A percentile compares a stretch with the other conserved stretches of the same genome.
phyloP scores from a whole-genome alignment of 2,888 invertebrate species.

The Belgica antarctica region DNA sequence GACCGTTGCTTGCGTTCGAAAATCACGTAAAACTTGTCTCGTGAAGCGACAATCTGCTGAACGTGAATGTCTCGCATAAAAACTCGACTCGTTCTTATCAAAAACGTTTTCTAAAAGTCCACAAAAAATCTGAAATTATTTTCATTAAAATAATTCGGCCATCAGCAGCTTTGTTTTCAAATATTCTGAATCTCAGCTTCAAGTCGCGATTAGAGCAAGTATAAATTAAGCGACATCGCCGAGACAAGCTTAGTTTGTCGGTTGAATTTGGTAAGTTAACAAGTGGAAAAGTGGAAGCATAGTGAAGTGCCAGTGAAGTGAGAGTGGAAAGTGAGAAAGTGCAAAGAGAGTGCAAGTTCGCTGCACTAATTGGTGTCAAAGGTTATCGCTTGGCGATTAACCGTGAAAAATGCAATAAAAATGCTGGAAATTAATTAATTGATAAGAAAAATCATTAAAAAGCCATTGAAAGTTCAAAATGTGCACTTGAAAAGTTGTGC shows the following conservation, averaged over 20 bases:
- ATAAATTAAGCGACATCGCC: constrained; percentile 27
- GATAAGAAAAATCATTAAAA: not conserved
- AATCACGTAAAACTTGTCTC: not conserved
- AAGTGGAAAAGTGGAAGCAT: constrained; percentile 34
- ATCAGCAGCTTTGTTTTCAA: not conserved
- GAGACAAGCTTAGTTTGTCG: constrained; percentile 38
- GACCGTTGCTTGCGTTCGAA: constrained; percentile 2
- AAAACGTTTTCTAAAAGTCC: not conserved
- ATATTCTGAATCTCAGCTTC: not conserved
- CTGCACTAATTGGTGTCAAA: constrained; percentile 14
- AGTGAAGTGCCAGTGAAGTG: constrained; percentile 39
- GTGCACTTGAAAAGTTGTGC: too few species aligned
- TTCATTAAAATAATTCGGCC: not conserved
- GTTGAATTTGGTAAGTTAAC: constrained; percentile 39
- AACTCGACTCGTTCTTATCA: too few species aligned
- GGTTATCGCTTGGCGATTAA: constrained; percentile 1
- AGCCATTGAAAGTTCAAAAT: not conserved
- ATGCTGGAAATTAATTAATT: not conserved
- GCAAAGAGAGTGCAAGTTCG: constrained; percentile 15
- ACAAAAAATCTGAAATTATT: too few species aligned
- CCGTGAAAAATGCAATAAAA: not conserved
- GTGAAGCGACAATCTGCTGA: not conserved
- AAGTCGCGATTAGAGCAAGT: not conserved
- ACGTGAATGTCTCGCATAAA: too few species aligned
- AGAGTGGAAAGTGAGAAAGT: constrained; percentile 24